These are phyloP conservation scores for Steinernema khuongi DNA, from an alignment of 1,140 invertebrate genomes.

Conservation along the genomic window DNA sequence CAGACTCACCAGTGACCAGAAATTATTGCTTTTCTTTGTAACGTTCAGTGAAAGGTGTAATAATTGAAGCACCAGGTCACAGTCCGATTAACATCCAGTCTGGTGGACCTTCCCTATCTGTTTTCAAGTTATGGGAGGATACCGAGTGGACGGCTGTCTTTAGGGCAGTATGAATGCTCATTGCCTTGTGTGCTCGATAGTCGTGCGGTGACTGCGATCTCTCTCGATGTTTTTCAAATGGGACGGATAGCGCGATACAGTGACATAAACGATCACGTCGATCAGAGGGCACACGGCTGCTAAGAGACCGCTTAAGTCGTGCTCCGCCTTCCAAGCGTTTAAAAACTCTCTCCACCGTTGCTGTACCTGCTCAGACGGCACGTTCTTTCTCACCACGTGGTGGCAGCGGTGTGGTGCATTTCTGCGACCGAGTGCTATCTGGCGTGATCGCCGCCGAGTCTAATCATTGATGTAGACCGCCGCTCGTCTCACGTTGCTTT, in stretches of 20 bases:
- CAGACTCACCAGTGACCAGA: too few species aligned
- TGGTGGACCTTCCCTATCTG: too few species aligned
- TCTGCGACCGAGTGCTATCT: not conserved
- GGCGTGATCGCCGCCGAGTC: not conserved
- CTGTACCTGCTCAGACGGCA: not conserved
- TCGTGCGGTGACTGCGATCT: not conserved
- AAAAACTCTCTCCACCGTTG: not conserved
- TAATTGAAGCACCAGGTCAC: too few species aligned
- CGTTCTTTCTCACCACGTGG: not conserved
- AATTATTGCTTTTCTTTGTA: too few species aligned
- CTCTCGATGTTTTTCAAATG: not conserved
- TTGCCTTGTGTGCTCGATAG: slow-evolving; percentile 5
- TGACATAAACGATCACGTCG: not conserved
- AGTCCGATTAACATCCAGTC: too few species aligned
- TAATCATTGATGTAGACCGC: not conserved
- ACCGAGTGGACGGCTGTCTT: not conserved
- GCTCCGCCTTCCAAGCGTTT: slow-evolving; percentile 6
- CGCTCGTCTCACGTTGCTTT: not conserved
- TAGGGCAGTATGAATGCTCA: not conserved
- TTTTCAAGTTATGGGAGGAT: not conserved
- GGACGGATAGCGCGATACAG: not conserved
- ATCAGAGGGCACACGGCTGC: not conserved
- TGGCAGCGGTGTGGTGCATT: not conserved
- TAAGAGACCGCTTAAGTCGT: not conserved
- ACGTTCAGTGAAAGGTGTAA: too few species aligned